Evolutionary conservation across 1,140 invertebrate genomes (phyloP), one percentile per base, ranked within the genome.

Genomic region (Copidosoma floridanum): DNA sequence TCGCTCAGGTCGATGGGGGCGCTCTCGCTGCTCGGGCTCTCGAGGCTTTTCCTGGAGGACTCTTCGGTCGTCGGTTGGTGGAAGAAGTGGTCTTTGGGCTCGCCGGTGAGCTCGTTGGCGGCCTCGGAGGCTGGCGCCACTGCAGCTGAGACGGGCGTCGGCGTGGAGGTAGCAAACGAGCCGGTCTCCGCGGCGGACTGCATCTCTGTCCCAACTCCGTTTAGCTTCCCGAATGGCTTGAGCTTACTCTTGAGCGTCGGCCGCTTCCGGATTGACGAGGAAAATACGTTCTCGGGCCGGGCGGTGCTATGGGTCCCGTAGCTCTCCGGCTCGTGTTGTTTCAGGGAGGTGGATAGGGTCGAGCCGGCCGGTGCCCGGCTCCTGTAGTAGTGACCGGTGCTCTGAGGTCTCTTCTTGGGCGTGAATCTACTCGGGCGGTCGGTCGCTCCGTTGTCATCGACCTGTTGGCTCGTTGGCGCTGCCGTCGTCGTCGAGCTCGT

Each of bases 391-490:
- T 76, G 58, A 52, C 70, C 71, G 2, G 64, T 44, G 23, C 67
- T 76, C 35, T 70, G 32, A n/a, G n/a, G n/a, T 21, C 71, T 66
- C n/a, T 75, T 64, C 37, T 79, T 80, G 0, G 78, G 72, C 14
- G 69, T 57, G 50, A 76, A 79, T 47, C 73, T 71, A 16, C 38
- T 40, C 61, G 62, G 73, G 24, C 80, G 75, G 0, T 77, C 78
- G 0, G 71, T 70, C 4, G 20, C 55, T 1, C 3, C 20, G 16
- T 51, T 27, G 6, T 58, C 54, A 32, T 38, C 51, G 10, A 14
- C 21, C 4, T n/a, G 11, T 8, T 18, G n/a, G 1, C 7, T 29
- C 0, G 14, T 64, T 2, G 55, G 60, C 0, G 57, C 51, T 0
- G 57, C 2, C 3, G 65, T 32, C 1, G 58, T 56, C 1, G 58